Percentiles rank a stretch among this genome's conserved stretches.
Evolutionary conservation across 2,113 vertebrate species (phyloP).

Genomic region (Sisor rabdophorus): DNA sequence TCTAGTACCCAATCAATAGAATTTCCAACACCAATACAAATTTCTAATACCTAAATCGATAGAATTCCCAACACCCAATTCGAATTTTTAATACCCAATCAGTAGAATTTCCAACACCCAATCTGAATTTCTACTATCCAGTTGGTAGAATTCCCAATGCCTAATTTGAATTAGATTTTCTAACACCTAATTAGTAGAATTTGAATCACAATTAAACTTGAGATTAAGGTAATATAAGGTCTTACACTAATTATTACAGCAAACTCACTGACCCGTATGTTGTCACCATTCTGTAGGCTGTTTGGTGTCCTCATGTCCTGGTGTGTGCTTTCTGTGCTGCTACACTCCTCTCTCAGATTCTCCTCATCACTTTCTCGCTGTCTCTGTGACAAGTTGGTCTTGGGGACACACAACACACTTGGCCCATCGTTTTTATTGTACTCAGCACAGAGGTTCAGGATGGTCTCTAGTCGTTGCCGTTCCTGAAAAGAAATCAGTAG

Average conservation of each 20-base stretch:
- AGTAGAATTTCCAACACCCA: no score
- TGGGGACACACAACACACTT: constrained; percentile 21
- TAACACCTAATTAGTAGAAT: no score
- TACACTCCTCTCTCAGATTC: constrained; percentile 89
- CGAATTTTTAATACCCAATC: no score
- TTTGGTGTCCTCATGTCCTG: constrained; percentile 80
- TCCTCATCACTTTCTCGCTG: constrained; percentile 83
- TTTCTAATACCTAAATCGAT: no score
- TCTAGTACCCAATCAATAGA: no score
- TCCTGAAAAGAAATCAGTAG: constrained; percentile 55
- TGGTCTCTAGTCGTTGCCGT: constrained; percentile 93
- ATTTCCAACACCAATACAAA: no score
- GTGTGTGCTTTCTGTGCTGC: constrained; percentile 92
- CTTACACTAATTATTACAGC: not conserved
- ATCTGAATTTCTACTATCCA: no score
- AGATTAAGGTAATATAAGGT: no score
- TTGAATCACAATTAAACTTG: no score
- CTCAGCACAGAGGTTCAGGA: constrained; percentile 91
- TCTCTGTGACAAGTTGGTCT: constrained; percentile 16
- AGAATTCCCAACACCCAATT: not conserved
- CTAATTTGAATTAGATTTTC: no score
- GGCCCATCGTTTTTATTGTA: constrained; percentile 78
- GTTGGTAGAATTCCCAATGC: not conserved
- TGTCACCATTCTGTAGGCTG: constrained; percentile 62
- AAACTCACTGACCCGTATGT: constrained; percentile 57